Percentiles rank a stretch among this genome's conserved stretches.
These are phyloP conservation scores for Etheostoma nigrum DNA, from an alignment of 2,797 vertebrate genomes.

Conservation along the genomic window DNA sequence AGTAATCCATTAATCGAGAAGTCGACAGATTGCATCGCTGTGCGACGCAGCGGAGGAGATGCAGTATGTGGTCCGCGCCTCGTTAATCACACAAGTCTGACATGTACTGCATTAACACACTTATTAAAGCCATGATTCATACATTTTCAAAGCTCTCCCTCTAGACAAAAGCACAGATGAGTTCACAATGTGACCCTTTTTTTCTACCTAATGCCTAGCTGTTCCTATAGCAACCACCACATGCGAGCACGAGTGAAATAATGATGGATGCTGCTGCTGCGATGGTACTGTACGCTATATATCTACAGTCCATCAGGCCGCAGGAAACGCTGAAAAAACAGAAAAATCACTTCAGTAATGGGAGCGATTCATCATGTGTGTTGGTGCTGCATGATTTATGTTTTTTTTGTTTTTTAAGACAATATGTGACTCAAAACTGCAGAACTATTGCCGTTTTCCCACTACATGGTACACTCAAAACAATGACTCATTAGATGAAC, in stretches of 20 bases:
- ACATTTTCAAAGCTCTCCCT: not conserved
- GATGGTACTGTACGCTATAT: not conserved
- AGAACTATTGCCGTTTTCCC: not conserved
- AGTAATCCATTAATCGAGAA: no score
- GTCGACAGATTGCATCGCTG: no score
- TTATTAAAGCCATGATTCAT: not conserved
- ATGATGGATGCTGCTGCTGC: constrained; percentile 17
- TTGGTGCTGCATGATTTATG: constrained; percentile 31
- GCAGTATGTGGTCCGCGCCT: no score
- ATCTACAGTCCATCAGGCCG: not conserved
- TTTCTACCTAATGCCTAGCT: constrained; percentile 4
- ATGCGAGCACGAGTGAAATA: constrained; percentile 3
- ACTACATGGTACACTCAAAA: no score
- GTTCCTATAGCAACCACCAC: constrained; percentile 68
- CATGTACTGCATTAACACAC: not conserved
- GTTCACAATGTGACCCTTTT: not conserved
- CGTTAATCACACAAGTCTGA: not conserved
- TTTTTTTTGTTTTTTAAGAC: constrained; percentile 7
- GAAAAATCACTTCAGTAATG: constrained; percentile 1
- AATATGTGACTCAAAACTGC: constrained; percentile 11
- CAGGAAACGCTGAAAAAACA: constrained; percentile 7
- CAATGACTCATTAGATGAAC: no score
- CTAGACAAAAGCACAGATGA: not conserved
- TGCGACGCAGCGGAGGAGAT: no score
- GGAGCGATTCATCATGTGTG: constrained; percentile 16